A percentile compares a stretch with the other conserved stretches of the same genome.
Evolutionary conservation across 2,113 vertebrate species (phyloP).

Genomic region (Gracilinanus agilis): DNA sequence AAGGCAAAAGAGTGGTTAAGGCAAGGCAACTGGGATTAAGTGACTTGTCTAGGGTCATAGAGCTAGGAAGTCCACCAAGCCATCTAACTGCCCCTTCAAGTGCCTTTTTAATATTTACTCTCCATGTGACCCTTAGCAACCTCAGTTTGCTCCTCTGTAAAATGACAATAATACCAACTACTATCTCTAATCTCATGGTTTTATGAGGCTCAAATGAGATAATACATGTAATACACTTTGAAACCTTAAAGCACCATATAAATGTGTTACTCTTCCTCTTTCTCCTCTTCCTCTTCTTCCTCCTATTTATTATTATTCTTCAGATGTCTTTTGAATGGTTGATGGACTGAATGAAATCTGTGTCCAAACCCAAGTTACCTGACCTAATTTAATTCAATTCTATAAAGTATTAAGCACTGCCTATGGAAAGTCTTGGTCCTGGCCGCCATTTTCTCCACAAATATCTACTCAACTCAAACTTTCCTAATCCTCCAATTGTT

Average conservation of each 20-base stretch:
- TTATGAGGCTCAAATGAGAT: not conserved
- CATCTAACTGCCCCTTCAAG: too few relatives aligned
- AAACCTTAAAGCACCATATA: not conserved
- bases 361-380: not conserved
- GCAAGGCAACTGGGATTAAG: too few relatives aligned
- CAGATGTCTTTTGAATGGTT: not conserved
- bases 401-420: not conserved
- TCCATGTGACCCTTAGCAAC: not conserved
- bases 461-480: too few relatives aligned
- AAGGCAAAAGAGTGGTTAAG: too few relatives aligned
- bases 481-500: too few relatives aligned
- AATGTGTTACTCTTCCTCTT: not conserved
- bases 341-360: not conserved
- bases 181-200: not conserved
- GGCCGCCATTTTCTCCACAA: not conserved
- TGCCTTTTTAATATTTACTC: not conserved
- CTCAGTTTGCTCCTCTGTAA: not conserved
- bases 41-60: too few relatives aligned
- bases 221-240: not conserved
- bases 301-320: not conserved
- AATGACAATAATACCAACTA: not conserved
- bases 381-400: not conserved
- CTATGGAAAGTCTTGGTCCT: not conserved
- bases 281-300: not conserved
- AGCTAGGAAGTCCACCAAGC: too few relatives aligned